phyloP scores from a whole-genome alignment of 2,888 invertebrate species.

The Polydrusus tereticollis region DNA sequence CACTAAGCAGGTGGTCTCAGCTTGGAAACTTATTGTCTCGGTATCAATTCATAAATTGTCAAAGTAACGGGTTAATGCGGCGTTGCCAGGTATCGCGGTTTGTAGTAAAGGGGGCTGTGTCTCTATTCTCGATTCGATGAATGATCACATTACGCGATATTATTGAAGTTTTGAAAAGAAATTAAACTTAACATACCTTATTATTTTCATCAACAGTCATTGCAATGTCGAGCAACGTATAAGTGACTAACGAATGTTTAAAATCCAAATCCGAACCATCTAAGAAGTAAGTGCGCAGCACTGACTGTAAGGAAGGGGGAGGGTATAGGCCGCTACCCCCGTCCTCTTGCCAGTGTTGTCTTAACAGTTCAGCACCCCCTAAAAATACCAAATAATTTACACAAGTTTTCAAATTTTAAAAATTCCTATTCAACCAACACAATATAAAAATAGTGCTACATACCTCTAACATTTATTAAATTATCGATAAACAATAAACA shows the following conservation, averaged over 20 bases:
- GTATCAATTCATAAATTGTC: too few species aligned
- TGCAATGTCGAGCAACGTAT: constrained; percentile 85
- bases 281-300: constrained; percentile 81
- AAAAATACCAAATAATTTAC: too few species aligned
- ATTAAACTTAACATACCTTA: constrained; percentile 7
- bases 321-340: constrained; percentile 81
- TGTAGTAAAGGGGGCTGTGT: too few species aligned
- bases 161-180: too few species aligned
- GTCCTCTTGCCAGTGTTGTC: constrained; percentile 77
- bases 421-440: too few species aligned
- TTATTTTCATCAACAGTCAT: constrained; percentile 74
- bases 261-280: constrained; percentile 75
- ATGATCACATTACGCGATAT: too few species aligned
- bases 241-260: constrained; percentile 86
- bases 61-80: too few species aligned
- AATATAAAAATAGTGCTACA: constrained; percentile 51
- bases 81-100: too few species aligned
- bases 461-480: constrained; percentile 75
- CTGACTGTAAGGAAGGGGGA: constrained; percentile 83
- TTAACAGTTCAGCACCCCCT: constrained; percentile 67
- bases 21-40: too few species aligned
- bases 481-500: constrained; percentile 80
- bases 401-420: too few species aligned
- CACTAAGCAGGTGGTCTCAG: too few species aligned
- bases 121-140: too few species aligned